Percentiles rank a stretch among this genome's conserved stretches.
These are phyloP conservation scores for Erebia ligea DNA, from an alignment of 2,888 invertebrate genomes.

Conservation along the genomic window DNA sequence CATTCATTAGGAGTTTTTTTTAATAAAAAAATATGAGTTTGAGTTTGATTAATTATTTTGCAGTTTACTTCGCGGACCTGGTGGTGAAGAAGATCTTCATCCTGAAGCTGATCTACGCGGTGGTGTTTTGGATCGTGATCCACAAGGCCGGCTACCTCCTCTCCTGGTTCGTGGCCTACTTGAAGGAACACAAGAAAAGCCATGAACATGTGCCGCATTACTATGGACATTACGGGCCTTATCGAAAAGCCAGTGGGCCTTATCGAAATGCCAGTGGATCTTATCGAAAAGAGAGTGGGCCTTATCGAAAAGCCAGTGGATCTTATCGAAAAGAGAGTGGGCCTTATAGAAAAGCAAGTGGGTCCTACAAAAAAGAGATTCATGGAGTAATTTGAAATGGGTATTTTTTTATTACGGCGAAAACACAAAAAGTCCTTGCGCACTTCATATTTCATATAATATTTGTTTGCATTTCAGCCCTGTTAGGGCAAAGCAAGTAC, in stretches of 20 bases:
- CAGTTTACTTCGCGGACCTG: slow-evolving; percentile 73
- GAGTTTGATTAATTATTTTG: slow-evolving; percentile 45
- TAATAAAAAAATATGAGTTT: too few relatives aligned
- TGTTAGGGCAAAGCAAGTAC: too few relatives aligned
- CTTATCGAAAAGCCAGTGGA: neutral
- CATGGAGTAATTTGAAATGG: slow-evolving; percentile 36
- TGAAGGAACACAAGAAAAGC: slow-evolving; percentile 66
- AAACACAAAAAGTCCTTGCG: too few relatives aligned
- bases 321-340: slow-evolving; percentile 41
- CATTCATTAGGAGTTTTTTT: too few relatives aligned
- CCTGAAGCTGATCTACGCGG: slow-evolving; percentile 71
- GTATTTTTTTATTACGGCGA: too few relatives aligned
- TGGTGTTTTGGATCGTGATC: slow-evolving; percentile 69
- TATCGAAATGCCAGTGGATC: neutral
- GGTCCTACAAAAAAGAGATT: slow-evolving; percentile 40
- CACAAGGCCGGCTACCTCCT: slow-evolving; percentile 78
- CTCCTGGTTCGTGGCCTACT: slow-evolving; percentile 69
- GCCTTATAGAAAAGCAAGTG: neutral
- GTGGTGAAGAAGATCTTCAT: slow-evolving; percentile 74
- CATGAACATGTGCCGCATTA: slow-evolving; percentile 45
- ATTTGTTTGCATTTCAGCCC: too few relatives aligned
- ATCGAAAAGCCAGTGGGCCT: slow-evolving; percentile 44
- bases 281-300: neutral
- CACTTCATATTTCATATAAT: too few relatives aligned
- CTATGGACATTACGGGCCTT: slow-evolving; percentile 47